Percentiles rank a stretch among this genome's conserved stretches.
Evolutionary conservation across 2,113 vertebrate species (phyloP).

Genomic region (Albula goreensis): DNA sequence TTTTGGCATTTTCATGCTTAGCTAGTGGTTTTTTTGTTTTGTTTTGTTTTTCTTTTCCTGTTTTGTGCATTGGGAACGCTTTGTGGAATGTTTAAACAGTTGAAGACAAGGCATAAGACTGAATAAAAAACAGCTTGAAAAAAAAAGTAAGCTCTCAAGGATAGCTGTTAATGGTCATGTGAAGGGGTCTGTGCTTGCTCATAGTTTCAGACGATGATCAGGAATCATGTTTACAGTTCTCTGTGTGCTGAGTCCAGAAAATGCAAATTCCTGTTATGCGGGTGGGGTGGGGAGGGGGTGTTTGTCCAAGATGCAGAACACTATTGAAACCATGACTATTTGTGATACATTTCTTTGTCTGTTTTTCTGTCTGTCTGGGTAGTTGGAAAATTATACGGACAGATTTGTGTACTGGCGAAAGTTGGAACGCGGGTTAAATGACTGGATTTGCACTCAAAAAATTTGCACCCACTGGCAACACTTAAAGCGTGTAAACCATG

Average conservation of each 20-base stretch:
- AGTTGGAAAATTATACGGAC: neutral
- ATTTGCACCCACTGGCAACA: neutral
- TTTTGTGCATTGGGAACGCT: neutral
- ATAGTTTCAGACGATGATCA: neutral
- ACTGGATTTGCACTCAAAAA: neutral
- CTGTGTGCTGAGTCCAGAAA: neutral
- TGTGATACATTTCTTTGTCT: neutral
- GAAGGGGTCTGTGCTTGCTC: neutral
- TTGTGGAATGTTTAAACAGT: neutral
- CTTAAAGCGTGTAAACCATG: neutral
- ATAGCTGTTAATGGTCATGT: neutral
- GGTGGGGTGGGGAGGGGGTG: neutral
- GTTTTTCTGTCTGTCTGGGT: neutral
- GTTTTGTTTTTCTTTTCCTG: neutral
- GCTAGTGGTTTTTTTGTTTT: neutral
- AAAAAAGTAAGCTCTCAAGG: neutral
- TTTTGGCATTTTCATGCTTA: neutral
- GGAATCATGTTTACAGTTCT: neutral
- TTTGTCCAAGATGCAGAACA: neutral
- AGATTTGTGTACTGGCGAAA: neutral
- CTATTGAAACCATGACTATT: neutral
- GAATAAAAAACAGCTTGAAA: neutral
- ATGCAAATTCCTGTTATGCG: neutral
- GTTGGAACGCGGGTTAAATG: neutral
- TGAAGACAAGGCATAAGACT: neutral